Percentiles rank a stretch among this genome's conserved stretches.
Evolutionary conservation across 1,140 invertebrate species (phyloP).

Genomic region (Rhopalosiphum padi): DNA sequence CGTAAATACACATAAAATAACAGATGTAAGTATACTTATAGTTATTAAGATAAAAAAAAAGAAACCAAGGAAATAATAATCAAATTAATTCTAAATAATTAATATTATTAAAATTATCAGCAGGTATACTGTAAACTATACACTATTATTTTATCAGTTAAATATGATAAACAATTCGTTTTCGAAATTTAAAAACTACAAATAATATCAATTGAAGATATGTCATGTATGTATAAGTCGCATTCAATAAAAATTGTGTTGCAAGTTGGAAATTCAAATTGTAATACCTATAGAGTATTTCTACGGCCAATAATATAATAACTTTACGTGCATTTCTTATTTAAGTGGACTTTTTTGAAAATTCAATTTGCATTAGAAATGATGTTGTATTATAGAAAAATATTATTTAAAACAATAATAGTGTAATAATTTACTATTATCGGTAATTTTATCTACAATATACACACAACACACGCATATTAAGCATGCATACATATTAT

Average conservation of each 20-base stretch:
- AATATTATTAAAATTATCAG: too few relatives aligned
- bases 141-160: too few relatives aligned
- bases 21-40: too few relatives aligned
- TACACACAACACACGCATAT: background rate
- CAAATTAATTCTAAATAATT: too few relatives aligned
- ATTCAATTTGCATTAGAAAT: background rate
- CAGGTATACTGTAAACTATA: too few relatives aligned
- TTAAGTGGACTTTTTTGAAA: background rate
- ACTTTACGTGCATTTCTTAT: background rate
- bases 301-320: background rate
- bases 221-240: background rate
- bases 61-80: too few relatives aligned
- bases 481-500: background rate
- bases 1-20: too few relatives aligned
- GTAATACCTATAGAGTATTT: background rate
- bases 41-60: too few relatives aligned
- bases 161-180: too few relatives aligned
- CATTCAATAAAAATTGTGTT: background rate
- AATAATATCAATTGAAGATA: background rate
- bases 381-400: background rate
- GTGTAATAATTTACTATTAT: conserved; percentile 21
- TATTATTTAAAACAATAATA: background rate
- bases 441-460: conserved; percentile 8
- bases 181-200: background rate
- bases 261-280: background rate